phyloP scores from a whole-genome alignment of 30 jellyfish, hydroid and myxozoan genomes.

The Pseudorhiza aurosa region DNA sequence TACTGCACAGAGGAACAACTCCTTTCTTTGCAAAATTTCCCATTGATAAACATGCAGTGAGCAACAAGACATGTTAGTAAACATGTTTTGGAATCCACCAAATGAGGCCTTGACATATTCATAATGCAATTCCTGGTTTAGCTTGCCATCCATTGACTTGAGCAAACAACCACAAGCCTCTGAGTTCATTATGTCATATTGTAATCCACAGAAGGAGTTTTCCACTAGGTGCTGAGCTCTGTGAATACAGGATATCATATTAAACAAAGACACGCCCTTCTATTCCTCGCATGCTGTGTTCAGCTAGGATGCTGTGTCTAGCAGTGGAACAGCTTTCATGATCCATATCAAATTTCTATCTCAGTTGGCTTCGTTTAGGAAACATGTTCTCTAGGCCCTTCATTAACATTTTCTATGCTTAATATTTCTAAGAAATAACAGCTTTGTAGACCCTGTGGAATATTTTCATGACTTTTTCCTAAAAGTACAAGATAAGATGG shows the following conservation, averaged over 20 bases:
- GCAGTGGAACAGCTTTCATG: too few species aligned
- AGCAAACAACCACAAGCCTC: neutral
- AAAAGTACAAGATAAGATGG: too few species aligned
- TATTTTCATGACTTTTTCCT: too few species aligned
- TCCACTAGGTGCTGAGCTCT: slow-evolving; percentile 32
- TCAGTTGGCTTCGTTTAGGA: too few species aligned
- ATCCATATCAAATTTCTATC: too few species aligned
- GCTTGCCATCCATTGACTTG: neutral
- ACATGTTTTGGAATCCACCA: neutral
- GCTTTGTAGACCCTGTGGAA: too few species aligned
- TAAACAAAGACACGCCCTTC: neutral
- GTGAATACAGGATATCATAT: slow-evolving; percentile 17
- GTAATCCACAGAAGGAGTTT: slow-evolving; percentile 15
- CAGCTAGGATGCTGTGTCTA: too few species aligned
- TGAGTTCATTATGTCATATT: neutral
- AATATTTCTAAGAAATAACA: too few species aligned
- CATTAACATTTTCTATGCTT: too few species aligned
- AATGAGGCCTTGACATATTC: neutral
- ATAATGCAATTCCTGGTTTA: neutral
- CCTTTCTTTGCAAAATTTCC: too few species aligned
- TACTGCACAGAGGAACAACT: too few species aligned
- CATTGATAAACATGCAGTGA: neutral
- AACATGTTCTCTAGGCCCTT: too few species aligned
- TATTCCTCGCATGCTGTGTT: neutral
- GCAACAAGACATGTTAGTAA: neutral